Base-by-base conservation (phyloP, 1,140 invertebrate genomes). In the Lasaia peninsularis region DNA sequence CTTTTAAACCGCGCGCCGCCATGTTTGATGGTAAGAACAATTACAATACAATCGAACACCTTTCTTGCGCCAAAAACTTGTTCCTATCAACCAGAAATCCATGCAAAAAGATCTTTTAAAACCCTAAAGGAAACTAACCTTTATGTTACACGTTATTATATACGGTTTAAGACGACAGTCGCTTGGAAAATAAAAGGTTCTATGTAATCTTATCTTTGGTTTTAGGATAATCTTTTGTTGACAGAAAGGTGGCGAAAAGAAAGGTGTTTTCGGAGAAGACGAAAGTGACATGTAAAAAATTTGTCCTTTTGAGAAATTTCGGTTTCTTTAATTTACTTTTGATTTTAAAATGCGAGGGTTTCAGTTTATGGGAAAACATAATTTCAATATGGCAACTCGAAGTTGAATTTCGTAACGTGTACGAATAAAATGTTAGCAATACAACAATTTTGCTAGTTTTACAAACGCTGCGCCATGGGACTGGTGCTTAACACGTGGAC, bases 151-250 rank as follows among this genome's bases (percentile, higher is more conserved):
- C 8, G 11, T 31, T 9, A 48, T 5, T 2, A 6, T 1, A 10
- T 61, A 33, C 8, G 11, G 18, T 9, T 51, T 48, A 48, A 48
- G 40, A 21, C 11, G 9, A 20, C n/a, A 14, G 6, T 16, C 8
- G 48, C 12, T 37, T 44, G 37, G 4, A 6, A 48, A 21, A 21
- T 48, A 48, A 34, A 40, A 44, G 21, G 33, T 18, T 48, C 32
- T 60, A 60, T 52, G 52, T 49, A 32, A 58, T 65, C 60, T 56
- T 74, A 77, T 78, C 71, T 68, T 56, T 40, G 70, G 77, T 62
- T 75, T 78, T 73, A 65, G 69, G 71, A 79, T 85, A 85, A 85
- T 82, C 81, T 83, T 79, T 80, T 85, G 81, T 85, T 82, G 81
- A 78, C 71, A 71, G 68, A 68, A 62, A 74, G 69, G 73, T 71